Base-by-base conservation (phyloP, 2,888 invertebrate genomes). In the Sphaerophoria rueppellii region DNA sequence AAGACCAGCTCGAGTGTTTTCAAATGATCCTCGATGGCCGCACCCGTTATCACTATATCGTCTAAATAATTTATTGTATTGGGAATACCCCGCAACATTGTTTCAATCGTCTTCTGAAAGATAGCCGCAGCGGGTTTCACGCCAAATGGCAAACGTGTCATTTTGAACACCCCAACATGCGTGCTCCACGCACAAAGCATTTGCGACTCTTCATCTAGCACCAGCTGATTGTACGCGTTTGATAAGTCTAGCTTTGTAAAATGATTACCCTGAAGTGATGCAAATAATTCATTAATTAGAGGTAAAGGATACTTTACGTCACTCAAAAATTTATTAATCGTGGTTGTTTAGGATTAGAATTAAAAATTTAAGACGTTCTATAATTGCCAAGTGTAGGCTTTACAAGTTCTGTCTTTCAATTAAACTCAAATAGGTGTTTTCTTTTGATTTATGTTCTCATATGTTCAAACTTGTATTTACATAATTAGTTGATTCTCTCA, bases 201-300 rank as follows among this genome's bases (percentile, higher is more conserved):
- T 63, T 46, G 35, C 1, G 55, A 70, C 7, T 40, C 85, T 40
- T 89, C 89, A 7, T 89, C 88, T 6, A 90, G 57, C 46, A 87
- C 87, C 5, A 90, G 71, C 80, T 91, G 90, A 78, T 89, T 89
- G 69, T 89, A 91, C 1, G 90, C 89, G 16, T 88, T 87, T 0
- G 87, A 74, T 11, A 89, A 82, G 87, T 91, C 90, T 6, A 90
- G 55, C 78, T 89, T 89, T 1, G 87, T 77, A 61, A 58, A 75
- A 14, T 54, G 48, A 24, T 58, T 55, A 0, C 70, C 75, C n/a
- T 76, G 16, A 6, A 81, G 34, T 2, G 54, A 46, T 11, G 63
- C 48, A 4, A 74, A 74, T 40, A 74, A 37, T 48, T 65, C 63
- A 3, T 65, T 32, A 1, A 65, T 65, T 4, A 16, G 35, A 3